Conservation (phyloP, 2,797 vertebrate species). For the Artibeus lituratus region DNA sequence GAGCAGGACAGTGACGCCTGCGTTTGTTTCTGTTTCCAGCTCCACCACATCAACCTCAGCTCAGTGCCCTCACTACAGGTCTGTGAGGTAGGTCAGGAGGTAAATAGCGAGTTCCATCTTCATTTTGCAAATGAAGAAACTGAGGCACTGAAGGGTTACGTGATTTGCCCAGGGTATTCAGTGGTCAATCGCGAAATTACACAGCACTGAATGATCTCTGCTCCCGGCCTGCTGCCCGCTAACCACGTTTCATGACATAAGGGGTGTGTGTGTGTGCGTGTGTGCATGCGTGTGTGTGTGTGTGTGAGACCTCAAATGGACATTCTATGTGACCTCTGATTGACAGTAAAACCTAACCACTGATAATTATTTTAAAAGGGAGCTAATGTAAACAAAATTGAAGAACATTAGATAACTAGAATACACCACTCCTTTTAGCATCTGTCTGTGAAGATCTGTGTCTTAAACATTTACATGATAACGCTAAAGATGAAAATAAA, state of each 20-base stretch:
- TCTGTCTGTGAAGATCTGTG: neutral
- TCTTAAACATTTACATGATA: neutral
- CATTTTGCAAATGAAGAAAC: constrained; percentile 64
- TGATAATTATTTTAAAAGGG: constrained; percentile 45
- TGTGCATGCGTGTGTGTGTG: too few relatives aligned
- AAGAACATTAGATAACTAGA: constrained; percentile 17
- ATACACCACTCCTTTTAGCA: constrained; percentile 24
- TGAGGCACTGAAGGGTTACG: constrained; percentile 61
- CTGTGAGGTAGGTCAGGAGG: constrained; percentile 62
- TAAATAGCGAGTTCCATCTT: constrained; percentile 45
- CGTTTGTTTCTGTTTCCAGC: neutral
- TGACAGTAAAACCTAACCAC: constrained; percentile 1
- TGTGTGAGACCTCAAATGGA: neutral
- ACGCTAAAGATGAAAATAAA: constrained; percentile 58
- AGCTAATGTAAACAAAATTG: constrained; percentile 30
- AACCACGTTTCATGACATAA: constrained; percentile 6
- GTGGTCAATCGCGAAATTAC: neutral
- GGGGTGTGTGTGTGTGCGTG: neutral
- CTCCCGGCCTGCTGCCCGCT: neutral
- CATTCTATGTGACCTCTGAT: neutral
- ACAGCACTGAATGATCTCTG: neutral
- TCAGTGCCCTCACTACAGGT: constrained; percentile 56
- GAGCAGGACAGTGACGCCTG: neutral
- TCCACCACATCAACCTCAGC: neutral
- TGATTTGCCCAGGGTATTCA: constrained; percentile 31